Conservation (phyloP, 1,140 invertebrate genomes). For the Trichogramma pretiosum region DNA sequence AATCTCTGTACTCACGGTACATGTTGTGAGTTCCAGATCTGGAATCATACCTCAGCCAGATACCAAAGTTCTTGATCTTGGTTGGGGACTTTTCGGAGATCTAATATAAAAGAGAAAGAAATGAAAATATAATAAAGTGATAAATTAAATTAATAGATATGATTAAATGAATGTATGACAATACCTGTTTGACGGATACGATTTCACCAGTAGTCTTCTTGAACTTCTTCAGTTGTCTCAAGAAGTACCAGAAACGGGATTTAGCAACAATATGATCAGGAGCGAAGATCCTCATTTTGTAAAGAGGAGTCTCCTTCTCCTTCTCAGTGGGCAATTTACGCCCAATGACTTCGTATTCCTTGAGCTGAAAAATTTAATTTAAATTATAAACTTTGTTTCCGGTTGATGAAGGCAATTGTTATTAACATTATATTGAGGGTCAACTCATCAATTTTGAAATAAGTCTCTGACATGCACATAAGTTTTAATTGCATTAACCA, state of each 20-base stretch:
- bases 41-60: conserved; percentile 96
- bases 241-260: conserved; percentile 99
- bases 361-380: no score
- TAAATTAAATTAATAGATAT: background rate
- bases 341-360: conserved; percentile 96
- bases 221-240: conserved; percentile 93
- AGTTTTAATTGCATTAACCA: no score
- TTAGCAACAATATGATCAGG: conserved; percentile 96
- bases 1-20: conserved; percentile 98
- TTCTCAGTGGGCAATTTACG: conserved; percentile 90
- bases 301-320: conserved; percentile 84
- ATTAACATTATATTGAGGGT: no score
- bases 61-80: conserved; percentile 98
- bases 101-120: no score
- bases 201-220: conserved; percentile 99
- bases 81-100: conserved; percentile 83
- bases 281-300: conserved; percentile 99
- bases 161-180: background rate
- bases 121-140: conserved; percentile 17
- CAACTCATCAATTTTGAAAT: background rate
- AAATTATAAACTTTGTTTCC: background rate
- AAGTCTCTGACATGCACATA: background rate
- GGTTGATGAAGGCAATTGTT: no score
- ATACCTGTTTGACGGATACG: conserved; percentile 77
- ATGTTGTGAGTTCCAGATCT: conserved; percentile 98